Evolutionary conservation across 2,113 vertebrate genomes (phyloP), one percentile per base, ranked within the genome.

Genomic region (Chitala chitala): DNA sequence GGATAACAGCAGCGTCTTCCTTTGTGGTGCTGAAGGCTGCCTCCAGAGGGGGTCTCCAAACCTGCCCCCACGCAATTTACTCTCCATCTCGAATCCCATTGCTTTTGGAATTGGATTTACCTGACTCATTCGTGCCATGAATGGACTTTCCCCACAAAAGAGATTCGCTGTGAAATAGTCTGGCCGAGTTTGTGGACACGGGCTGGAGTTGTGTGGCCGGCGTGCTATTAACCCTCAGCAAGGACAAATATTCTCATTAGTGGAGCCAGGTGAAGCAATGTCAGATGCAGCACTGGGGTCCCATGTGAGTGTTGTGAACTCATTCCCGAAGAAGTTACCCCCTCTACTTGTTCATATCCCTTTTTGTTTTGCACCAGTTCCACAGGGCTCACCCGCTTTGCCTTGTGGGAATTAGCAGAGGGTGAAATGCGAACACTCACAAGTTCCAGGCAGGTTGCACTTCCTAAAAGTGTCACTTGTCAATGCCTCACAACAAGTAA

Each of bases 31-130:
- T 78, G 77, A 44, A 64, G 76, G 78, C 68, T 3, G 68, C 26
- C 53, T 26, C 73, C 38, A n/a, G 73, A 66, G 87, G 87, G 59
- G 59, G 69, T 76, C 68, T 71, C 87, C 86, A 86, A 86, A 85
- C 84, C 86, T 68, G 77, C 82, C 84, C 87, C 38, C 42, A 10
- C 81, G 86, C 87, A 90, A 92, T 91, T 90, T 89, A 80, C 86
- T 89, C 86, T 82, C 84, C 85, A 86, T 90, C 88, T 87, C 84
- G 82, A 90, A 88, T 89, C 87, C 87, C 87, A 90, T 89, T 88
- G 85, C 89, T 84, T 89, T 87, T 89, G 88, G 88, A 90, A 91
- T 91, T 91, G 88, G 90, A 89, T 90, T 89, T 89, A 87, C 85
- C 88, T 85, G 87, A 85, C 84, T 89, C 88, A 90, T 90, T 91